Base-by-base conservation (phyloP, 1,140 invertebrate species). In the Drosophila nigromelanica region DNA sequence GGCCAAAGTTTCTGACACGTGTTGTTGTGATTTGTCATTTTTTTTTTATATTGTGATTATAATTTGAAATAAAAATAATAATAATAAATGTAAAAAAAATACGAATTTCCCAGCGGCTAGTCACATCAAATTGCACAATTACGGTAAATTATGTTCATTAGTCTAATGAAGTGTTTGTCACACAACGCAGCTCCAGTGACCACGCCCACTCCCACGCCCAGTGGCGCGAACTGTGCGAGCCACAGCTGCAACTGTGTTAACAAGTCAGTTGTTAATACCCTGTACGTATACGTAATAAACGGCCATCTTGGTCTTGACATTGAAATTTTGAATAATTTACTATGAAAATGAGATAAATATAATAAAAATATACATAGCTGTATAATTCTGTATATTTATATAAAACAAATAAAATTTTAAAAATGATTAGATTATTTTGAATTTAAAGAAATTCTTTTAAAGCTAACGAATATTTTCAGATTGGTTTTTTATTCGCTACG, bases 111-210 rank as follows among this genome's bases (percentile, higher is more conserved):
- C 69, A 66, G 27, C 54, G 69, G 61, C 62, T 35, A 78, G 39
- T 14, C 55, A 35, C 61, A 39, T 40, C 72, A 74, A 73, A 73
- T 83, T 58, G 67, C 75, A 76, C 78, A 81, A 78, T 86, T 78
- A 82, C 50, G 56, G 48, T 27, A 82, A 82, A 82, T 87, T 87
- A 82, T 82, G 75, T 78, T 86, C 82, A 87, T 86, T 87, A 86
- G 75, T 86, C 58, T 86, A 86, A 86, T 87, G 71, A 86, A 82
- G 83, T 87, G 78, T 89, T 87, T 73, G 70, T 77, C 76, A 69
- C 67, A 66, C 52, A 63, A 63, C 55, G 56, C 15, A 33, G 14
- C 12, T 15, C 12, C 37, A n/a, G 10, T 39, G n/a, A 10, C 21
- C 45, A 62, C 39, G 15, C 37, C 3, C n/a, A 50, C 40, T 50